A percentile compares a stretch with the other conserved stretches of the same genome.
These are phyloP conservation scores for Embidobia sp. DNA, from an alignment of 2,888 invertebrate genomes.

Conservation along the genomic window DNA sequence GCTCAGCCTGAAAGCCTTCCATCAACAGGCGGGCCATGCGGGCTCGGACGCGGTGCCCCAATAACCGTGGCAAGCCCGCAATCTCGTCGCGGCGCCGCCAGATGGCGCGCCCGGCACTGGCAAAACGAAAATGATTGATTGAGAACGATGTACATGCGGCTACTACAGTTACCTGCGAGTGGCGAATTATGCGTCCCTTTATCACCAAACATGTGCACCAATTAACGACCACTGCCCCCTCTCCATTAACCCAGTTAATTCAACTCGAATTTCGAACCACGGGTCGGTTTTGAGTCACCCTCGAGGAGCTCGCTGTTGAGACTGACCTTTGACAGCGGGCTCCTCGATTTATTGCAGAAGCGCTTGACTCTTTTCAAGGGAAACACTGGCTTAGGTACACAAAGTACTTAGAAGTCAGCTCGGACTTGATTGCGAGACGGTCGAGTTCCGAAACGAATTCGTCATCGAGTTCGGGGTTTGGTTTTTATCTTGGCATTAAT, in stretches of 20 bases:
- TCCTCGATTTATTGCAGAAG: too few relatives aligned
- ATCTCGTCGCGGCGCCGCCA: neutral
- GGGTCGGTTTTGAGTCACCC: neutral
- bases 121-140: constrained; percentile 3
- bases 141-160: constrained; percentile 63
- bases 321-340: too few relatives aligned
- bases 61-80: constrained; percentile 68
- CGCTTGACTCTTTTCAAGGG: too few relatives aligned
- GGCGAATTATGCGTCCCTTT: constrained; percentile 61
- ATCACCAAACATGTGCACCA: constrained; percentile 42
- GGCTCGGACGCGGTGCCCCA: constrained; percentile 77
- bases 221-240: constrained; percentile 55
- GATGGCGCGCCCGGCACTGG: neutral
- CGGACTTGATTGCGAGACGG: too few relatives aligned
- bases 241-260: neutral
- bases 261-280: constrained; percentile 25
- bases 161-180: constrained; percentile 73
- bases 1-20: constrained; percentile 86
- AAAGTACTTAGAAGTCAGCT: too few relatives aligned
- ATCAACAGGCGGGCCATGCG: constrained; percentile 82
- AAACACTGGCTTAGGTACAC: too few relatives aligned
- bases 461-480: too few relatives aligned
- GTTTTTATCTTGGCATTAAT: too few relatives aligned
- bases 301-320: too few relatives aligned
- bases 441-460: too few relatives aligned